Evolutionary conservation across 2,113 vertebrate species (phyloP), one percentile per base, ranked within the genome.

Genomic region (Dascyllus trimaculatus): DNA sequence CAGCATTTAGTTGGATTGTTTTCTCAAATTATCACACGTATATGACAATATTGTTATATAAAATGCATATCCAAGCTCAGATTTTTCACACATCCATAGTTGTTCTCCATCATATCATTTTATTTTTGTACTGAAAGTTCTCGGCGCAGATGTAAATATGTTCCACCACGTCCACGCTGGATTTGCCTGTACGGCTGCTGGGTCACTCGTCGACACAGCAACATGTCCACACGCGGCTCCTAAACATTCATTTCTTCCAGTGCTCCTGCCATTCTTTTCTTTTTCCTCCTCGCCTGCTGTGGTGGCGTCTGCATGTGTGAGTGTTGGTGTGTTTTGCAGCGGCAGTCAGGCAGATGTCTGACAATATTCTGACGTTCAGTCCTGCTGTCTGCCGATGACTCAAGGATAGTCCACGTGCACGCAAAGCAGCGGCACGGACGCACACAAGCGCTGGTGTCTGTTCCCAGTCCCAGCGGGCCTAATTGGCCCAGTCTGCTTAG

Each of bases 401-500:
- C 75, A 74, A 77, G 75, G 61, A 77, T 56, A 73, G 83, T 86
- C 59, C 71, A 65, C 52, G 25, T 29, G 18, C 71, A 60, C 70
- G 24, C 78, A 60, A 38, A 70, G 32, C 53, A 53, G 63, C 70
- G 53, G 45, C 81, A 69, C 70, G 66, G 35, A 56, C 71, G 58
- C 14, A 26, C 58, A 75, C 80, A 78, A 63, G 40, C 46, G 51
- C 62, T 18, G 45, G n/a, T 64, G 59, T 75, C 79, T 73, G 68
- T 82, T 74, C 80, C 71, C 64, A 51, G 76, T 93, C 86, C 84
- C 82, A 82, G 19, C 4, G 77, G 90, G 84, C 85, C 89, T 93
- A 93, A 93, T 93, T 93, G 89, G 87, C 81, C 71, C 81, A 87
- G 79, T 77, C 90, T 91, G 86, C 85, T 92, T 87, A 89, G 82